A percentile compares a stretch with the other conserved stretches of the same genome.
phyloP scores from a whole-genome alignment of 2,113 vertebrate genomes.

The Muntiacus reevesi region DNA sequence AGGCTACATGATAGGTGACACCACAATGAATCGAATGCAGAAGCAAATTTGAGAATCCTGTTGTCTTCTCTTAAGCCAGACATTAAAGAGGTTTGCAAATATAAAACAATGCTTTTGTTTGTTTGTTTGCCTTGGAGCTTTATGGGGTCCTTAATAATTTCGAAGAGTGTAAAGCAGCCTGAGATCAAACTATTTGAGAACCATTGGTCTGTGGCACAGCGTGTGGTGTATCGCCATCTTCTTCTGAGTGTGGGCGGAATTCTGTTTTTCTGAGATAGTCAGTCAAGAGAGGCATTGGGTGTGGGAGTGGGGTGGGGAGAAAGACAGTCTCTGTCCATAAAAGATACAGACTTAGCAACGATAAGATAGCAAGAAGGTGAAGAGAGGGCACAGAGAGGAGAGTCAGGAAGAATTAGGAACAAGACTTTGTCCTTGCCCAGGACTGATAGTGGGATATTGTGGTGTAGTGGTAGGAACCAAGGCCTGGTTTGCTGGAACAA shows the following conservation, averaged over 20 bases:
- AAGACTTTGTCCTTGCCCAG: background rate
- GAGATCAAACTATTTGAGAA: background rate
- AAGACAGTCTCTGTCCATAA: background rate
- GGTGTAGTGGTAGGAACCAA: background rate
- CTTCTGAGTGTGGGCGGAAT: background rate
- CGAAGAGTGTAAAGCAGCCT: background rate
- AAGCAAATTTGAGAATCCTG: background rate
- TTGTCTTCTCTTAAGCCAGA: background rate
- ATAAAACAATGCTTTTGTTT: background rate
- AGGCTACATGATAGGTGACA: background rate
- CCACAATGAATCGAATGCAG: background rate
- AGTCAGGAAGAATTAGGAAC: background rate
- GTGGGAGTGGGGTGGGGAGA: background rate
- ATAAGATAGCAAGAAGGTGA: background rate
- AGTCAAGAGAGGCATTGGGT: background rate
- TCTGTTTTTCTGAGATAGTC: background rate
- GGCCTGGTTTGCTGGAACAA: background rate
- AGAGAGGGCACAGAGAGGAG: background rate
- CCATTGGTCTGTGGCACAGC: background rate
- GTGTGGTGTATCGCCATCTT: background rate
- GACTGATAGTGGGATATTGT: background rate
- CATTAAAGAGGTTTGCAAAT: slow-evolving; percentile 30
- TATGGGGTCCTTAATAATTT: background rate
- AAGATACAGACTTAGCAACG: background rate
- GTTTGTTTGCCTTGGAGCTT: background rate